Base-by-base conservation (phyloP, 1,140 invertebrate species). In the Drosophila trapezifrons region DNA sequence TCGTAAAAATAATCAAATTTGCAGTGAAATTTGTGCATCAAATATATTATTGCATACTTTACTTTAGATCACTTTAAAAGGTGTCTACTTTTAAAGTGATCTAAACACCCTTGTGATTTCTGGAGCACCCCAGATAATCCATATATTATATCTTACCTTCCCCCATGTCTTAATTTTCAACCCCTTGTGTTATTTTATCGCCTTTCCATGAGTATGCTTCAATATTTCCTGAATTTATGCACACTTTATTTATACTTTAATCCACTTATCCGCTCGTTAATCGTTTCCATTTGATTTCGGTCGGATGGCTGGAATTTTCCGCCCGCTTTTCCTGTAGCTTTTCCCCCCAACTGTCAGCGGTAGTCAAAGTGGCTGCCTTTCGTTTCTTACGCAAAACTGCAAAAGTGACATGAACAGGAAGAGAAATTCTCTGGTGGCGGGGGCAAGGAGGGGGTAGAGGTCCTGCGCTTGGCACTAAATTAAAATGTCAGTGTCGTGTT, bases 401-500 rank as follows among this genome's bases (percentile, higher is more conserved):
- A 57, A 38, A 58, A 58, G 47, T 76, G 74, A 66, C 74, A 76
- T 17, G 64, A 58, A 66, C 73, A 76, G 71, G 70, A 74, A 63
- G 40, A 25, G 32, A 18, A 52, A 62, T 20, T 37, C 45, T 20
- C 32, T 15, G 5, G 12, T 9, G 54, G 29, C 12, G 12, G 12
- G 5, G 12, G 8, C n/a, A 17, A 15, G 27, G 42, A 13, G 15
- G 18, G 27, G 5, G 27, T 22, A n/a, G 45, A 47, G 27, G 49
- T 52, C 37, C 79, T 86, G 82, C 49, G 75, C 76, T 73, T 77
- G 83, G 83, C 83, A 87, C 86, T 87, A 87, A 87, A 87, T 87
- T 87, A 87, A 87, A 87, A 87, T 87, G 83, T 87, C 83, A 87
- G 83, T 87, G 83, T 87, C 83, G 83, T 87, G 83, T 87, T 87